Evolutionary conservation across 2,888 invertebrate genomes (phyloP), one percentile per base, ranked within the genome.

Genomic region (Matsumyia berberina): DNA sequence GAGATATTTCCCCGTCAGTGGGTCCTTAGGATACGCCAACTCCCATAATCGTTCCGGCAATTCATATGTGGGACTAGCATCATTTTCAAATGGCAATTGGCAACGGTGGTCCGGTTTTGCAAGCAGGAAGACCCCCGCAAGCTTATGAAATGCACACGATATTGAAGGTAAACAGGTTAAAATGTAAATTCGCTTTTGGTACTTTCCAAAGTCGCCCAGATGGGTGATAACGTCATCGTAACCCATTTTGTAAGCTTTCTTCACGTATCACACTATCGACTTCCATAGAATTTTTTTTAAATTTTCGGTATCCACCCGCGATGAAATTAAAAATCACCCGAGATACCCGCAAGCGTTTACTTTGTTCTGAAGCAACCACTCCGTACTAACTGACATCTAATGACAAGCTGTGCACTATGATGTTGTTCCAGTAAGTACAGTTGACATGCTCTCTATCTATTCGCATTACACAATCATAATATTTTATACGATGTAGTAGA

Each of bases 121-220:
- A 76, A 94, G 93, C 5, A 95, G 92, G 89, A 96, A 95, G 0
- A 95, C 95, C 77, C 95, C 95, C n/a, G 94, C 94, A 49, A 96
- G 91, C 90, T 95, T 95, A 90, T 95, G 95, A 87, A 96, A 94
- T 55, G 95, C 95, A 90, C 95, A 95, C 12, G 94, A 92, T 88
- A 96, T 94, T 6, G 95, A 94, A 17, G 95, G 95, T 57, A 95
- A 91, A 88, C 95, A 95, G 49, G 96, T 92, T 49, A 95, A 90
- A 79, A 95, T 92, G 88, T 95, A 95, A 83, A 95, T 94, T 85
- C 94, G 92, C 87, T 93, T 93, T 89, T 96, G 96, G 89, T 95
- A 95, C 55, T 92, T 93, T 17, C 95, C 95, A 88, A 95, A 95
- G 87, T 95, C 95, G 51, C 95, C 95, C 90, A 95, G 91, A 76